Base-by-base conservation (phyloP, 2,888 invertebrate species). In the Poecilobothrus nobilitatus region DNA sequence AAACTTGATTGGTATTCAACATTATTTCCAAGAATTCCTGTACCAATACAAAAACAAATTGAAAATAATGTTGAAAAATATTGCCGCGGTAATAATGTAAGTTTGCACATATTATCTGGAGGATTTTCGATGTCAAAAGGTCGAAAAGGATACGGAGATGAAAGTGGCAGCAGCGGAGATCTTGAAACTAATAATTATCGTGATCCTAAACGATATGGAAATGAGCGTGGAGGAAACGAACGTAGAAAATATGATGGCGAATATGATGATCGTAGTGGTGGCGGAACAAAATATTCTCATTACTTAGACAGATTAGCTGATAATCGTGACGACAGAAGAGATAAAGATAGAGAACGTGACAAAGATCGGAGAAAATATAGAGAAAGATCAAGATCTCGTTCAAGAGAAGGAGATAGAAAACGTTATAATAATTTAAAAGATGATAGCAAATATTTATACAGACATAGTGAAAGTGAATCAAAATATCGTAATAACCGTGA, bases 1-100 rank as follows among this genome's bases (percentile, higher is more conserved):
- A 97, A 98, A 80, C 84, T 99, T 70, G 99, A 99, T 80, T 99
- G 99, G 98, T 99, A 97, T 83, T 94, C 95, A 63, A 99, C 99
- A 0, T 85, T 99, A 21, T 99, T 99, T 80, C 99, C 99, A 0
- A 87, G 99, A 74, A 98, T 99, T 80, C 99, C 99, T 0, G 98
- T 99, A 70, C 97, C 98, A 33, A 97, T 98, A 76, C 91, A 94
- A 83, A 96, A 96, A 81, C 91, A 91, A 80, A 89, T 96, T 73
- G 95, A 95, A 77, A 89, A 88, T 75, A 90, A 88, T 82, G 79
- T 90, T 71, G 84, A 89, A 78, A 82, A 86, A 76, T 86, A 86
- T 83, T 84, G 88, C 73, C 84, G 87, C 75, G 83, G 82, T 71
- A 81, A 85, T 72, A 76, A 75, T 68, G 73, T 81, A 0, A 80